phyloP scores from a whole-genome alignment of 2,888 invertebrate genomes.

The Dendrolimus pini region DNA sequence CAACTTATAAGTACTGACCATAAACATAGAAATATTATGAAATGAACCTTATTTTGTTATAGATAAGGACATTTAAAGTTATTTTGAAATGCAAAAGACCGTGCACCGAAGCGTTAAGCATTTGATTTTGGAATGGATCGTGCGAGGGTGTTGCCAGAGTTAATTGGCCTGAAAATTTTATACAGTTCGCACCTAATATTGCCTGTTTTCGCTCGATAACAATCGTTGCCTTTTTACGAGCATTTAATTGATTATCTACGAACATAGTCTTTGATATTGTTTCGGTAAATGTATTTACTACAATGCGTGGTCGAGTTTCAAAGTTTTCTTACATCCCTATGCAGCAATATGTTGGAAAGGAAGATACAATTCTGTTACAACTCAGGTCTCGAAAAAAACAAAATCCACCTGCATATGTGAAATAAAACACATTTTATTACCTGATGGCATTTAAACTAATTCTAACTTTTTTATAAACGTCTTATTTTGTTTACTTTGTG shows the following conservation, averaged over 20 bases:
- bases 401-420: too few relatives aligned
- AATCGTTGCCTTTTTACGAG: background rate
- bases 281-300: too few relatives aligned
- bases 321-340: too few relatives aligned
- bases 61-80: conserved; percentile 4
- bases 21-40: conserved; percentile 3
- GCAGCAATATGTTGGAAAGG: too few relatives aligned
- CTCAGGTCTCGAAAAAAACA: too few relatives aligned
- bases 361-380: too few relatives aligned
- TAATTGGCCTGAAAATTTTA: conserved; percentile 50
- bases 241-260: background rate
- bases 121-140: conserved; percentile 40
- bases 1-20: conserved; percentile 3
- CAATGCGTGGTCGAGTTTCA: too few relatives aligned
- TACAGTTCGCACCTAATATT: conserved; percentile 42
- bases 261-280: too few relatives aligned
- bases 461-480: too few relatives aligned
- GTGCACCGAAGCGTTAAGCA: conserved; percentile 32
- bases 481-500: too few relatives aligned
- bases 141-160: conserved; percentile 31
- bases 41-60: conserved; percentile 8
- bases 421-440: too few relatives aligned
- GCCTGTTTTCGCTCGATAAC: conserved; percentile 16
- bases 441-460: too few relatives aligned
- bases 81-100: conserved; percentile 7